Evolutionary conservation across 2,113 vertebrate species (phyloP).

Genomic region (Sialia sialis): DNA sequence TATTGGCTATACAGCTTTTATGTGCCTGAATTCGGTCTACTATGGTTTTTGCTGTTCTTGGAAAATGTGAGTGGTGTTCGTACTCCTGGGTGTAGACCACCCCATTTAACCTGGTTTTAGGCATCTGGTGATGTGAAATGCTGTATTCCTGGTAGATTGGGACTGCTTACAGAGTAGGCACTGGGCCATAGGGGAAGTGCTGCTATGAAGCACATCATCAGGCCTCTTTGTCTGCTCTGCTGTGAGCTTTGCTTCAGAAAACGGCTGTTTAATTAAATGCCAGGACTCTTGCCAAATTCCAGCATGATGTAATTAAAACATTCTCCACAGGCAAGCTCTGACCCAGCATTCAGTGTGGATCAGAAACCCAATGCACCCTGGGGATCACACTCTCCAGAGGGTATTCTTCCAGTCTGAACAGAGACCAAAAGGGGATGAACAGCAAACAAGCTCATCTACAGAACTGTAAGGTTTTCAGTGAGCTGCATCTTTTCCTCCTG

Average conservation of each 20-base stretch:
- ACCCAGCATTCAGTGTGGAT: neutral
- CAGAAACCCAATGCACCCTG: neutral
- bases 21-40: neutral
- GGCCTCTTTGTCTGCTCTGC: neutral
- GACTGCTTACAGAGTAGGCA: neutral
- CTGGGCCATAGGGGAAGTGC: neutral
- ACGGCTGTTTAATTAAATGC: neutral
- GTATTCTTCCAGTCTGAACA: neutral
- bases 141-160: neutral
- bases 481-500: neutral
- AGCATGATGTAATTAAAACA: neutral
- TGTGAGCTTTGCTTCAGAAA: neutral
- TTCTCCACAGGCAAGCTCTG: neutral
- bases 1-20: neutral
- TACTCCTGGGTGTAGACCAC: neutral
- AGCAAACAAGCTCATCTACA: neutral
- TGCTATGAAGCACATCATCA: neutral
- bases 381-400: rapidly evolving
- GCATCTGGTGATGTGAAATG: neutral
- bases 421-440: neutral
- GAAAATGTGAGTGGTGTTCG: neutral
- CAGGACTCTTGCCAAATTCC: constrained; percentile 8
- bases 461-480: neutral
- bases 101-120: neutral
- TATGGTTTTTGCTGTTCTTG: neutral